phyloP scores from a whole-genome alignment of 2,797 vertebrate species.

The Amblyopsis hoosieri region DNA sequence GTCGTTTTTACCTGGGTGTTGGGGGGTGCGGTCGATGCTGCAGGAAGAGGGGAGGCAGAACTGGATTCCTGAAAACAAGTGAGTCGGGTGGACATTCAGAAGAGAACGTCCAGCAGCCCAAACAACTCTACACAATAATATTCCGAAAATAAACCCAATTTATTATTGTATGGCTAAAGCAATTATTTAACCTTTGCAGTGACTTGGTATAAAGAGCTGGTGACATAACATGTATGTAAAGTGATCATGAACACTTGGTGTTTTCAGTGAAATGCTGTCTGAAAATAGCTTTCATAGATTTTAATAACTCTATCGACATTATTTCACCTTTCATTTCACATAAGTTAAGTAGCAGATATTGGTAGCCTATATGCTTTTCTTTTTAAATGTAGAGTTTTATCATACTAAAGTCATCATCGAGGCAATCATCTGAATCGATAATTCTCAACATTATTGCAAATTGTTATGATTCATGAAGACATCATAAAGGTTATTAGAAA shows the following conservation, averaged over 20 bases:
- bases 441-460: too few relatives aligned
- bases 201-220: too few relatives aligned
- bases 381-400: too few relatives aligned
- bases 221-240: background rate
- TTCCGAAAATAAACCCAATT: conserved; percentile 8
- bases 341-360: too few relatives aligned
- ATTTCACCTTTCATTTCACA: too few relatives aligned
- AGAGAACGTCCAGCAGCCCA: conserved; percentile 40
- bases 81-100: conserved; percentile 62
- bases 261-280: background rate
- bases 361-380: too few relatives aligned
- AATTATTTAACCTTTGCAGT: background rate
- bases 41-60: conserved; percentile 79
- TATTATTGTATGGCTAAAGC: too few relatives aligned
- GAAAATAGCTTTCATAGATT: background rate
- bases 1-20: conserved; percentile 74
- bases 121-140: conserved; percentile 27
- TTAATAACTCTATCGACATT: too few relatives aligned
- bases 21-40: conserved; percentile 75
- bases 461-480: too few relatives aligned
- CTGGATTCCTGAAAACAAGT: conserved; percentile 81
- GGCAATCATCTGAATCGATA: too few relatives aligned
- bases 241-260: background rate
- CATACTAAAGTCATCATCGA: too few relatives aligned
- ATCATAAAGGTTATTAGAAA: too few relatives aligned